A percentile compares a stretch with the other conserved stretches of the same genome.
Evolutionary conservation across 2,888 invertebrate genomes (phyloP).

Genomic region (Vanessa cardui): DNA sequence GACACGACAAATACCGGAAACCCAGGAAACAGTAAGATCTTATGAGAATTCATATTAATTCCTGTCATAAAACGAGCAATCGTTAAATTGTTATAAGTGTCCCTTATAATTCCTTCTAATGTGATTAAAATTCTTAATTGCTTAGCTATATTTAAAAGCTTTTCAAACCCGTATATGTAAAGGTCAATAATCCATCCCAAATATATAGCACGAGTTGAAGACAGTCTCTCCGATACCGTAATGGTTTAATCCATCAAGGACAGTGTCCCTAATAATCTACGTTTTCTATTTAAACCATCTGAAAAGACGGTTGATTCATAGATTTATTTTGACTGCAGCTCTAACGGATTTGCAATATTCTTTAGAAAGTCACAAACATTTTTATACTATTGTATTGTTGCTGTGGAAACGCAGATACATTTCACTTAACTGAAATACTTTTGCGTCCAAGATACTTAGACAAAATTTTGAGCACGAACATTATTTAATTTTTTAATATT

Average conservation of each 20-base stretch:
- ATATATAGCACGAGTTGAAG: too few relatives aligned
- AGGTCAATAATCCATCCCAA: too few relatives aligned
- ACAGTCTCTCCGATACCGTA: too few relatives aligned
- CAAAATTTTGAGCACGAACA: not conserved
- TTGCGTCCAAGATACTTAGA: not conserved
- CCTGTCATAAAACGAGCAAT: not conserved
- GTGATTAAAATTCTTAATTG: not conserved
- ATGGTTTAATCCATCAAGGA: too few relatives aligned
- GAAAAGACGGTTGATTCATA: too few relatives aligned
- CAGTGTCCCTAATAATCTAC: too few relatives aligned
- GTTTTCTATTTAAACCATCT: too few relatives aligned
- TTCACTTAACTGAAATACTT: not conserved
- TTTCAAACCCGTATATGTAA: not conserved
- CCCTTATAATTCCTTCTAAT: not conserved
- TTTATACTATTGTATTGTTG: too few relatives aligned
- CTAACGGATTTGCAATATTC: too few relatives aligned
- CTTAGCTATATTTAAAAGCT: not conserved
- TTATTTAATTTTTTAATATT: not conserved
- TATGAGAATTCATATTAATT: not conserved
- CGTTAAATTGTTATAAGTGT: not conserved
- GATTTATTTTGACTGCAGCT: too few relatives aligned
- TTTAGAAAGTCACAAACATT: too few relatives aligned
- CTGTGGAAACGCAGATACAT: not conserved
- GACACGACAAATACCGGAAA: constrained; percentile 93
- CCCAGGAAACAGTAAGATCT: constrained; percentile 88